A percentile compares a stretch with the other conserved stretches of the same genome.
Evolutionary conservation across 2,888 invertebrate genomes (phyloP).

Genomic region (Yponomeuta evonymella): DNA sequence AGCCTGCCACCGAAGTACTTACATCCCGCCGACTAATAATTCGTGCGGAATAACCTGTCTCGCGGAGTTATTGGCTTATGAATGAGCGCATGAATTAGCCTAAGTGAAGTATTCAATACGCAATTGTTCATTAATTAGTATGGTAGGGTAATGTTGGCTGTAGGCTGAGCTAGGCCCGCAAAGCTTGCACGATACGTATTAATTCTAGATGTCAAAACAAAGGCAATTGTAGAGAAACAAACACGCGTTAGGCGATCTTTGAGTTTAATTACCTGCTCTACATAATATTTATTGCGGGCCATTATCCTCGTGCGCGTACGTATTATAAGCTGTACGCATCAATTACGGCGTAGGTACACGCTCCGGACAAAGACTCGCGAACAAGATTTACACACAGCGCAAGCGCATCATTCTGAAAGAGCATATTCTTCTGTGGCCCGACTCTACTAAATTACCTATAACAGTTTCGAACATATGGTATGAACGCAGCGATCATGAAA

Average conservation of each 20-base stretch:
- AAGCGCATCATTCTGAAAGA: not conserved
- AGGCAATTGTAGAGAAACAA: not conserved
- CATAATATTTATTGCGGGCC: slow-evolving; percentile 10
- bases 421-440: not conserved
- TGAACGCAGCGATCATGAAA: no score
- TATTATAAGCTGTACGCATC: slow-evolving; percentile 11
- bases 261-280: not conserved
- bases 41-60: slow-evolving; percentile 10
- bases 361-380: slow-evolving; percentile 8
- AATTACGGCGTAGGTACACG: slow-evolving; percentile 10
- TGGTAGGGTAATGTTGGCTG: not conserved
- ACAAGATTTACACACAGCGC: slow-evolving; percentile 3
- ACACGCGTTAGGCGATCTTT: not conserved
- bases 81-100: slow-evolving; percentile 3
- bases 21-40: slow-evolving; percentile 9
- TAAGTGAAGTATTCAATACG: not conserved
- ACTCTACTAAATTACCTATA: not conserved
- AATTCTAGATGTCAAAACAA: not conserved
- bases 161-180: not conserved
- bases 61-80: slow-evolving; percentile 13
- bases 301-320: slow-evolving; percentile 5
- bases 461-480: no score
- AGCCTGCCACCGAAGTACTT: slow-evolving; percentile 8
- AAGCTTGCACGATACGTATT: not conserved
- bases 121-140: not conserved